Percentiles rank a stretch among this genome's conserved stretches.
Evolutionary conservation across 2,113 vertebrate species (phyloP).

Genomic region (Collichthys lucidus): DNA sequence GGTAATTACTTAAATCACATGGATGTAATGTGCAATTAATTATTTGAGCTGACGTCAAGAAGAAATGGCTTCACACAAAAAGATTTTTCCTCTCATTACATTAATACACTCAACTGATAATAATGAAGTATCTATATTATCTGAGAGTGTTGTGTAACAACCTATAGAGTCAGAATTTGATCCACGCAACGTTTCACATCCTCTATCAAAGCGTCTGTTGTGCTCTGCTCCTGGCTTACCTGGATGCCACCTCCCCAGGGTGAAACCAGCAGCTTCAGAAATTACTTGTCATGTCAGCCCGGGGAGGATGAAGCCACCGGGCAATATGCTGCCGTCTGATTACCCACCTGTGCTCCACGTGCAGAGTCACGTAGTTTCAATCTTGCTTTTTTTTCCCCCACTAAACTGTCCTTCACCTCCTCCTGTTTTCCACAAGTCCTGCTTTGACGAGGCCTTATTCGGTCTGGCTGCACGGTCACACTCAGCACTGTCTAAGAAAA

Average conservation of each 20-base stretch:
- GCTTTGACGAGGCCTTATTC: slow-evolving; percentile 15
- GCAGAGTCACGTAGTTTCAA: slow-evolving; percentile 46
- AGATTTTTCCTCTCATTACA: background rate
- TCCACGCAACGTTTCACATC: slow-evolving; percentile 38
- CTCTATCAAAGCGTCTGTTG: slow-evolving; percentile 61
- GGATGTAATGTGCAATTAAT: background rate
- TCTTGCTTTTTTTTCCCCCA: slow-evolving; percentile 12
- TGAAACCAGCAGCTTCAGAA: slow-evolving; percentile 56
- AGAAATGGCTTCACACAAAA: background rate
- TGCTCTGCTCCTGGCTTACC: slow-evolving; percentile 58
- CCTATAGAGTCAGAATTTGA: slow-evolving; percentile 23
- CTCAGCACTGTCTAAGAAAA: background rate
- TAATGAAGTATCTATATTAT: background rate
- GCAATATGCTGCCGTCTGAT: slow-evolving; percentile 73
- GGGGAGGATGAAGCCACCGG: slow-evolving; percentile 55
- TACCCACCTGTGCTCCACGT: slow-evolving; percentile 63
- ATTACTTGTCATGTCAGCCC: slow-evolving; percentile 63
- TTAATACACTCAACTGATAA: background rate
- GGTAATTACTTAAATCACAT: background rate
- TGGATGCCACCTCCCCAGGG: slow-evolving; percentile 59
- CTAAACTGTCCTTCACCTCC: slow-evolving; percentile 45
- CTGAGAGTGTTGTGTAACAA: background rate
- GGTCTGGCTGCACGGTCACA: slow-evolving; percentile 2
- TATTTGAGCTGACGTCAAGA: background rate
- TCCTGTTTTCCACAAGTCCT: background rate